Percentiles rank a stretch among this genome's conserved stretches.
Evolutionary conservation across 2,888 invertebrate genomes (phyloP).

Genomic region (Pachydiplax longipennis): DNA sequence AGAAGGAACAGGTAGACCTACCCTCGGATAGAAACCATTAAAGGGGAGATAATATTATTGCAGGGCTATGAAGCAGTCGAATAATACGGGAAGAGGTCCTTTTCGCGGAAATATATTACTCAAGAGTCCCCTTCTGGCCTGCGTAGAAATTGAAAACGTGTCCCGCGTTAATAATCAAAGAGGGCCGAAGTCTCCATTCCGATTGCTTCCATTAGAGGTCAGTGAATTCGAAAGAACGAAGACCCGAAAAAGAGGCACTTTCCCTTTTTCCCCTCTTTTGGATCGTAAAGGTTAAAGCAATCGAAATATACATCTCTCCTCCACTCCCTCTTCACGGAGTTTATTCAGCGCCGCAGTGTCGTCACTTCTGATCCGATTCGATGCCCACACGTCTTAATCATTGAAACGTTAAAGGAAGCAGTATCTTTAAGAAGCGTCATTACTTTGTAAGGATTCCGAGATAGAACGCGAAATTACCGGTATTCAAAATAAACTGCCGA

Average conservation of each 20-base stretch:
- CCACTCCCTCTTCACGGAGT: background rate
- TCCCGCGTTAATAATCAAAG: constrained; percentile 7
- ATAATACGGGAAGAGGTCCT: background rate
- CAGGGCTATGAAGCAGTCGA: background rate
- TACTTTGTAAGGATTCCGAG: too few relatives aligned
- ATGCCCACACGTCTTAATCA: background rate
- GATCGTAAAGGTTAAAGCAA: background rate
- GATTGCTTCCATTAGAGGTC: background rate
- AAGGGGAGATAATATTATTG: background rate
- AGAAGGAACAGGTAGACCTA: background rate
- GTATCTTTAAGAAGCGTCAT: too few relatives aligned
- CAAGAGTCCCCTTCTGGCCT: background rate
- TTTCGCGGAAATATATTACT: background rate
- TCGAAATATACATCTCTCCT: background rate
- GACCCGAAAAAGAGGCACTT: background rate
- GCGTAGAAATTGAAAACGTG: constrained; percentile 13
- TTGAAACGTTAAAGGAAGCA: too few relatives aligned
- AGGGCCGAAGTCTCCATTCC: background rate
- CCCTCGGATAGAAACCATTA: background rate
- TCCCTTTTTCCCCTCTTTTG: background rate
- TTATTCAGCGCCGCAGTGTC: background rate
- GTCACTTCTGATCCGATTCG: too few relatives aligned
- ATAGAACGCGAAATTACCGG: too few relatives aligned
- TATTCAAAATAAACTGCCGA: too few relatives aligned
- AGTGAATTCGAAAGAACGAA: background rate